Evolutionary conservation across 2,113 vertebrate genomes (phyloP).

Genomic region (Poecilia latipinna): DNA sequence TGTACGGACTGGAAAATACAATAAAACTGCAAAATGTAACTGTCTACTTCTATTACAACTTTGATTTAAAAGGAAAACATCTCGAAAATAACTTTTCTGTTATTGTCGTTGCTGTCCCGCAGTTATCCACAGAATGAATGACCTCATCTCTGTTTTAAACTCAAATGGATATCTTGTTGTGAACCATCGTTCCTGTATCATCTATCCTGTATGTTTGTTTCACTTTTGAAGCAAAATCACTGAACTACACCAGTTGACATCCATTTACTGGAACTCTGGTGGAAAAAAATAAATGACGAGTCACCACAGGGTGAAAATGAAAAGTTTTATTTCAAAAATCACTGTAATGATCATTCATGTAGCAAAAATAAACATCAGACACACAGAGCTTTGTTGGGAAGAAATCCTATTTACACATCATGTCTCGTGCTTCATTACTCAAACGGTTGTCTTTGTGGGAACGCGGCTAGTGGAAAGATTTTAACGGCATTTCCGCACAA

Average conservation of each 20-base stretch:
- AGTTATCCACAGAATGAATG: no score
- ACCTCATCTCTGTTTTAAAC: no score
- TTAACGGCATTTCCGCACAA: no score
- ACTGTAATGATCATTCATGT: conserved; percentile 26
- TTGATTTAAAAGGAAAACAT: no score
- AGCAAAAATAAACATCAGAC: conserved; percentile 63
- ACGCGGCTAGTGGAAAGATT: not conserved
- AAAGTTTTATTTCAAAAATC: conserved; percentile 66
- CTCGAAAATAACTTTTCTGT: no score
- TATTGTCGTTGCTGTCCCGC: no score
- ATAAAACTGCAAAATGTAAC: no score
- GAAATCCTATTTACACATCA: conserved; percentile 65
- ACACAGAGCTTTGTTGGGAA: conserved; percentile 35
- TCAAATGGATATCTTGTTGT: no score
- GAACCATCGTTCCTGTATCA: no score
- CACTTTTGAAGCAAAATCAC: not conserved
- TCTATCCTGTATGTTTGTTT: not conserved
- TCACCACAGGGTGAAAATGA: conserved; percentile 47
- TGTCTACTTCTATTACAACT: no score
- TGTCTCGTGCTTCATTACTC: not conserved
- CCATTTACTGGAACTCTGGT: not conserved
- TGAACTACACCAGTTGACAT: not conserved
- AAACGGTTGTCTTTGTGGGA: conserved; percentile 21
- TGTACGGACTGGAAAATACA: no score
- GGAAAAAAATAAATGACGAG: not conserved